Percentiles rank a stretch among this genome's conserved stretches.
Evolutionary conservation across 2,113 vertebrate genomes (phyloP).

Genomic region (Anseranas semipalmata): DNA sequence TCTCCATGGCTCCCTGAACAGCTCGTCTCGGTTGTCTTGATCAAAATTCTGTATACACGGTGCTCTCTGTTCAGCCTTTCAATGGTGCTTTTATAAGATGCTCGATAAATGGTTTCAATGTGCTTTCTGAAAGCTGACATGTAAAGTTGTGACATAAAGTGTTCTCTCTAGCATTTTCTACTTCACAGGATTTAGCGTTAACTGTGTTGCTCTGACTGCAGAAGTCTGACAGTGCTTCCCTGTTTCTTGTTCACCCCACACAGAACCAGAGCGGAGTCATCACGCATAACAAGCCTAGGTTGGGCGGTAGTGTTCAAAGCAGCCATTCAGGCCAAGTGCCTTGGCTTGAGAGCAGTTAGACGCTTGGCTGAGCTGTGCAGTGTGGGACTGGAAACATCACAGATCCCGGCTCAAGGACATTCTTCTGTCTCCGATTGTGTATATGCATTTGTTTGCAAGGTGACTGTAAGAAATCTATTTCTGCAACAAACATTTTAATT

Average conservation of each 20-base stretch:
- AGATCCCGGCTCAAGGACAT: background rate
- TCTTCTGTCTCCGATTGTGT: background rate
- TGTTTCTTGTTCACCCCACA: background rate
- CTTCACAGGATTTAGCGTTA: background rate
- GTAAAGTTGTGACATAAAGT: background rate
- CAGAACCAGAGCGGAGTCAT: background rate
- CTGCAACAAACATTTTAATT: background rate
- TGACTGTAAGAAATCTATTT: background rate
- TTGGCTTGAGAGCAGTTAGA: background rate
- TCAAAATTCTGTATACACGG: background rate
- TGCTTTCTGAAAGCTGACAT: background rate
- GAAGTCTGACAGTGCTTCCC: background rate
- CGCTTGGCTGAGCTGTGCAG: background rate
- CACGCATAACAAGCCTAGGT: rapidly evolving
- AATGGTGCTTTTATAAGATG: slow-evolving; percentile 62
- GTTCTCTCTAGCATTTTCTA: background rate
- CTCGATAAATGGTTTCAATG: slow-evolving; percentile 14
- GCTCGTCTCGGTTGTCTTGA: background rate
- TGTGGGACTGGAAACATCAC: background rate
- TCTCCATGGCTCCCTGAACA: slow-evolving; percentile 13
- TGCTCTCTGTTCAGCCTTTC: slow-evolving; percentile 47
- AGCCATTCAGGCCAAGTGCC: background rate
- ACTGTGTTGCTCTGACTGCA: background rate
- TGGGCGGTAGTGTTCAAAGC: background rate
- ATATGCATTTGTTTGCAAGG: background rate